Percentiles rank a stretch among this genome's conserved stretches.
phyloP scores from a whole-genome alignment of 1,140 invertebrate species.

The Cephus cinctus region DNA sequence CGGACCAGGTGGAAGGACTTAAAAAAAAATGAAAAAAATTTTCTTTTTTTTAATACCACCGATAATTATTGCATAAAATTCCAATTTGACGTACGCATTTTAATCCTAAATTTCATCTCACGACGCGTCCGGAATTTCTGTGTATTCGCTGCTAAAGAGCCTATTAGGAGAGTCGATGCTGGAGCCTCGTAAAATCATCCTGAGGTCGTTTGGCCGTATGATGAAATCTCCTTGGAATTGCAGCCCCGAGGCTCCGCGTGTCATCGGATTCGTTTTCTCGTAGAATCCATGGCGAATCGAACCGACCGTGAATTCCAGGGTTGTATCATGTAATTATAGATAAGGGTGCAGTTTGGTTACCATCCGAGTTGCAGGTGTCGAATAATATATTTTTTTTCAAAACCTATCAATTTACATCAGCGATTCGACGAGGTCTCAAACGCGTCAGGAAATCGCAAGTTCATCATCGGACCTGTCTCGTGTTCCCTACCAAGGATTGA shows the following conservation, averaged over 20 bases:
- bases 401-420: too few relatives aligned
- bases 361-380: too few relatives aligned
- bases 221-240: conserved; percentile 24
- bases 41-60: background rate
- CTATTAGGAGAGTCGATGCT: conserved; percentile 34
- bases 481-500: too few relatives aligned
- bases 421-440: too few relatives aligned
- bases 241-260: conserved; percentile 28
- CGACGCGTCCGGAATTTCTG: background rate
- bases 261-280: conserved; percentile 29
- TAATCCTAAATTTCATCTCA: background rate
- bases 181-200: conserved; percentile 45
- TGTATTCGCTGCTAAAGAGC: conserved; percentile 31
- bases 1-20: background rate
- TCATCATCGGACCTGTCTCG: too few relatives aligned
- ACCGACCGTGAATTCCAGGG: conserved; percentile 33
- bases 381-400: too few relatives aligned
- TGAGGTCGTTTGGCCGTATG: conserved; percentile 1
- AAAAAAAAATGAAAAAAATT: background rate
- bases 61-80: background rate
- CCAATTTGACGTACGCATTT: background rate
- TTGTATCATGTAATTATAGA: too few relatives aligned
- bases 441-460: too few relatives aligned
- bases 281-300: conserved; percentile 24
- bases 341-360: too few relatives aligned